Percentiles rank a stretch among this genome's conserved stretches.
Conservation (phyloP, 2,797 vertebrate species). For the Pitangus sulphuratus region DNA sequence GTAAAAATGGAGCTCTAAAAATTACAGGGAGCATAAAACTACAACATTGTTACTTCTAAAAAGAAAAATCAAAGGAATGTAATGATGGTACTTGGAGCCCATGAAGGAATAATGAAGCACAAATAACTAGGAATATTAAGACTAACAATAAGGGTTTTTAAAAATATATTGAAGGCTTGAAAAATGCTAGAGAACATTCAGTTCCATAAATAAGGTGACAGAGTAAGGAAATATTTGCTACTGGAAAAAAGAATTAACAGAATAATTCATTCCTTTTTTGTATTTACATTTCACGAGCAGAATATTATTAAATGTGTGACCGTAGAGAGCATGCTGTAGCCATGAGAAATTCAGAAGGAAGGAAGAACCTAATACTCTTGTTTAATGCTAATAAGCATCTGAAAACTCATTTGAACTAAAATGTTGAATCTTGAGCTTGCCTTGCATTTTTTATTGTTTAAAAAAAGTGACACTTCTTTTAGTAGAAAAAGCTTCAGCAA, state of each 20-base stretch:
- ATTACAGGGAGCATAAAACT: constrained; percentile 59
- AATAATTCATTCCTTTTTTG: neutral
- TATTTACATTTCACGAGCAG: neutral
- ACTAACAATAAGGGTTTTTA: constrained; percentile 16
- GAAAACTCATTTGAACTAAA: neutral
- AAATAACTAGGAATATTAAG: constrained; percentile 51
- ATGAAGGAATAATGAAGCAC: constrained; percentile 55
- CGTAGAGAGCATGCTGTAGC: neutral
- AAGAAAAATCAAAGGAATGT: constrained; percentile 61
- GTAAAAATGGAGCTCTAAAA: constrained; percentile 67
- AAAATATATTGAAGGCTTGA: neutral
- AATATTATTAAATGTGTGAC: neutral
- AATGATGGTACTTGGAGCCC: constrained; percentile 32
- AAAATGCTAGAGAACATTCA: constrained; percentile 40
- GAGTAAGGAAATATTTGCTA: constrained; percentile 44
- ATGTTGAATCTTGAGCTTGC: neutral
- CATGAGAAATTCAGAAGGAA: neutral
- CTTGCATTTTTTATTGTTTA: neutral
- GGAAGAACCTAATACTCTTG: neutral
- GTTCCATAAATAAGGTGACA: constrained; percentile 49
- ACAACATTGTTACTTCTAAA: constrained; percentile 56
- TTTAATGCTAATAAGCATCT: neutral
- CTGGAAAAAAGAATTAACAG: neutral
- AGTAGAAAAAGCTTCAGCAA: neutral
- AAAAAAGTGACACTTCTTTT: neutral